Percentiles rank a stretch among this genome's conserved stretches.
These are phyloP conservation scores for Eurytoma californica DNA, from an alignment of 2,888 invertebrate species.

Conservation along the genomic window DNA sequence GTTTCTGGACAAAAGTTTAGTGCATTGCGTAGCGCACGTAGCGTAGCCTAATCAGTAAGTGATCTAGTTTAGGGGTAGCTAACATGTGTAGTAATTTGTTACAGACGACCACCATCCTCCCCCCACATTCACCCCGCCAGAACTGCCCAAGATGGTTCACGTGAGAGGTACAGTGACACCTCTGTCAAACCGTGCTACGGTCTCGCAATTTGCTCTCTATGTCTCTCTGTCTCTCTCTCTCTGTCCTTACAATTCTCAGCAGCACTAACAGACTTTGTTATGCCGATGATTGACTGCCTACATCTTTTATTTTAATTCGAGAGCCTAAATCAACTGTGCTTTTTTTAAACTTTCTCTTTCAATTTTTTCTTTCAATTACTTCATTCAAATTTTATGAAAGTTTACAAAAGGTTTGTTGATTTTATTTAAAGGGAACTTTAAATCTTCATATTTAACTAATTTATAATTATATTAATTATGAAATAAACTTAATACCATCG, in stretches of 20 bases:
- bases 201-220: slow-evolving; percentile 67
- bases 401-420: not conserved
- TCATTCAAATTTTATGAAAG: no score
- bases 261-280: slow-evolving; percentile 1
- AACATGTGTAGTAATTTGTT: slow-evolving; percentile 79
- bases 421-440: not conserved
- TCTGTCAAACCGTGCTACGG: slow-evolving; percentile 72
- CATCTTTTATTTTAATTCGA: not conserved
- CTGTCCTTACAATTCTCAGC: not conserved
- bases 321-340: no score
- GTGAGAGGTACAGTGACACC: slow-evolving; percentile 86
- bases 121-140: slow-evolving; percentile 98
- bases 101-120: slow-evolving; percentile 98
- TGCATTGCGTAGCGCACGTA: slow-evolving; percentile 25
- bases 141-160: slow-evolving; percentile 99
- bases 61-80: slow-evolving; percentile 71
- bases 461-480: no score
- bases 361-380: no score
- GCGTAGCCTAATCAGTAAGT: slow-evolving; percentile 63
- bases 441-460: no score
- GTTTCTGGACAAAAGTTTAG: not conserved
- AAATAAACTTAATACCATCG: no score
- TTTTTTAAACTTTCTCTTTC: no score
- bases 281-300: not conserved
- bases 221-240: slow-evolving; percentile 20